Conservation (phyloP, 2,113 vertebrate species). For the Scomber colias region DNA sequence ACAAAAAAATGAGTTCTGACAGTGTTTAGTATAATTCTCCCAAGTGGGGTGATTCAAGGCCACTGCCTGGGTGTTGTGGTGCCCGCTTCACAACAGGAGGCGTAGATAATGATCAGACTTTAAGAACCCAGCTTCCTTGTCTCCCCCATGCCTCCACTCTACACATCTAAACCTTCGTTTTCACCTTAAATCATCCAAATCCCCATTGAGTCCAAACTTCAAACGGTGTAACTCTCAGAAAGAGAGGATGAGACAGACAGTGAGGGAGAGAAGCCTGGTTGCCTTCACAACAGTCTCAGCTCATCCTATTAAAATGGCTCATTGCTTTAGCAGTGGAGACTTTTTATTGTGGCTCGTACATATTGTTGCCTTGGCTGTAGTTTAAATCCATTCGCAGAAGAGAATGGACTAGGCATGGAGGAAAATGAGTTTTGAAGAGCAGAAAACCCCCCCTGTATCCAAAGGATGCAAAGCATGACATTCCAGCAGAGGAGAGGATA, state of each 20-base stretch:
- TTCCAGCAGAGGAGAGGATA: conserved; percentile 73
- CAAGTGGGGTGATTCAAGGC: conserved; percentile 40
- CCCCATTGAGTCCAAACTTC: conserved; percentile 64
- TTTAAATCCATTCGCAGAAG: conserved; percentile 70
- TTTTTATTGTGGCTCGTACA: conserved; percentile 70
- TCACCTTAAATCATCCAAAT: conserved; percentile 76
- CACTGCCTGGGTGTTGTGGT: conserved; percentile 34
- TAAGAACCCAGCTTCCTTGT: conserved; percentile 45
- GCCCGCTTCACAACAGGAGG: conserved; percentile 46
- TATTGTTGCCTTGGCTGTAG: conserved; percentile 75
- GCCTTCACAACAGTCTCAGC: conserved; percentile 66
- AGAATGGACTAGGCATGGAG: conserved; percentile 67
- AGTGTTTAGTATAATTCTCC: conserved; percentile 46
- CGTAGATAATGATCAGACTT: conserved; percentile 70
- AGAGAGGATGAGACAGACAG: conserved; percentile 47
- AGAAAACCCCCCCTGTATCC: conserved; percentile 52
- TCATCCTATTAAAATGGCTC: conserved; percentile 82
- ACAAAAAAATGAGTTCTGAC: conserved; percentile 40
- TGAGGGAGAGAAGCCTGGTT: conserved; percentile 40
- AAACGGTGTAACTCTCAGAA: conserved; percentile 58
- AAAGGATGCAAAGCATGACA: conserved; percentile 72
- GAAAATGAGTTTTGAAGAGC: conserved; percentile 73
- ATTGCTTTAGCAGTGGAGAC: conserved; percentile 75
- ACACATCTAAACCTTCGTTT: conserved; percentile 61
- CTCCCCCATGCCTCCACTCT: conserved; percentile 32